A percentile compares a stretch with the other conserved stretches of the same genome.
phyloP scores from a whole-genome alignment of 2,113 vertebrate genomes.

The Pseudopipra pipra region DNA sequence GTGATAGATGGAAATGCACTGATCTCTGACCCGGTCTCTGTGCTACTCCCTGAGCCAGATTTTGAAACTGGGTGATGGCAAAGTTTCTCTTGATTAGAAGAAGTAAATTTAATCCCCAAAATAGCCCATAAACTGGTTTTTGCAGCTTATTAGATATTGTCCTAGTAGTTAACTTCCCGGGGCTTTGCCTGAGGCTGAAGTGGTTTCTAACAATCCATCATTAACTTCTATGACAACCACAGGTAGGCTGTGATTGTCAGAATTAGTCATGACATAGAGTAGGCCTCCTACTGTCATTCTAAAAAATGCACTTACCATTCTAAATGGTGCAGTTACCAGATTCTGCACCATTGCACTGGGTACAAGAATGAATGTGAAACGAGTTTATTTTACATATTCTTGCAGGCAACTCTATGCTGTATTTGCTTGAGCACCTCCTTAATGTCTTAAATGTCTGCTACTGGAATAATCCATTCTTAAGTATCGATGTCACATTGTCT shows the following conservation, averaged over 20 bases:
- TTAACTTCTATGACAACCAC: conserved; percentile 59
- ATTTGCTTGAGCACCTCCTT: neutral
- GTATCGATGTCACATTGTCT: neutral
- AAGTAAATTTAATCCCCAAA: conserved; percentile 50
- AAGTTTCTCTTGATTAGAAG: conserved; percentile 48
- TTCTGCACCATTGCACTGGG: neutral
- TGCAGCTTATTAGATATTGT: conserved; percentile 50
- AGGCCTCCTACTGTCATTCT: conserved; percentile 49
- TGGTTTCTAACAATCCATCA: conserved; percentile 52
- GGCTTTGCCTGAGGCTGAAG: conserved; percentile 63
- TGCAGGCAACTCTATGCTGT: neutral
- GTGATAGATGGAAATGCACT: neutral
- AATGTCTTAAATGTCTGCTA: neutral
- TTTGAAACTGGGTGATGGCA: conserved; percentile 20
- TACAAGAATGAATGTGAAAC: neutral
- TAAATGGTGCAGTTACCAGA: neutral
- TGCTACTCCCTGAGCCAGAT: neutral
- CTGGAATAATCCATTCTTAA: neutral
- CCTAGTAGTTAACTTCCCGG: conserved; percentile 48
- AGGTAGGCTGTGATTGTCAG: conserved; percentile 40
- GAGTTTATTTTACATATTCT: neutral
- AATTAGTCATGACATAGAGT: conserved; percentile 41
- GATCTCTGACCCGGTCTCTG: neutral
- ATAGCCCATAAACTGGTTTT: conserved; percentile 34
- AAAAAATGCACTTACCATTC: neutral